phyloP scores from a whole-genome alignment of 2,113 vertebrate species.

The Anolis carolinensis region DNA sequence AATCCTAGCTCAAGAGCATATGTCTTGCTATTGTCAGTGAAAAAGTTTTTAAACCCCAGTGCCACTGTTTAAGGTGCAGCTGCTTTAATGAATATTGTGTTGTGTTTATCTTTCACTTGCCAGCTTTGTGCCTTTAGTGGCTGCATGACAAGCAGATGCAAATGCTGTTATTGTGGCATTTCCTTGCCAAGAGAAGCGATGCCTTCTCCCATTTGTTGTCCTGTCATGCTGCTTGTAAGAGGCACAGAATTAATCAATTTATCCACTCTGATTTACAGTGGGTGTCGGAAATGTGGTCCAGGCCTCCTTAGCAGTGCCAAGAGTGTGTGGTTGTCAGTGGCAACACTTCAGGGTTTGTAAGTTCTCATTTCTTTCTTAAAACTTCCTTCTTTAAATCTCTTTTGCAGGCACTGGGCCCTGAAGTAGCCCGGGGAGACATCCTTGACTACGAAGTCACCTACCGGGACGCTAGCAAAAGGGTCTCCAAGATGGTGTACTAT shows the following conservation, averaged over 20 bases:
- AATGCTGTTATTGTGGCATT: neutral
- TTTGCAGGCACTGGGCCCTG: conserved; percentile 12
- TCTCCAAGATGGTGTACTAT: neutral
- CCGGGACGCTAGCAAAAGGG: neutral
- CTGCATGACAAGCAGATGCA: neutral
- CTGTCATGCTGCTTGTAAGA: neutral
- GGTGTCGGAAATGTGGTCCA: neutral
- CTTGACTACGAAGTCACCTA: conserved; percentile 51
- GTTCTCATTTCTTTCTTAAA: neutral
- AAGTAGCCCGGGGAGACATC: neutral
- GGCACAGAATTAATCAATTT: neutral
- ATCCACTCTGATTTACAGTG: neutral
- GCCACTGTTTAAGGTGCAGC: no score
- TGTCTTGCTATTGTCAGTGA: neutral
- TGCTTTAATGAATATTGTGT: neutral
- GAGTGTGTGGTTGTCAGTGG: neutral
- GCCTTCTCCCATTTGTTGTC: neutral
- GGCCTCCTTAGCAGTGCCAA: neutral
- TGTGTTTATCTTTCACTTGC: neutral
- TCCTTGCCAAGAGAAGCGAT: neutral
- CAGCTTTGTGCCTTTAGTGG: neutral
- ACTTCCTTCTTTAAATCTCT: neutral
- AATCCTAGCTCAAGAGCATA: neutral
- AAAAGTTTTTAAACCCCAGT: neutral
- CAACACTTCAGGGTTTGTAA: neutral